A percentile compares a stretch with the other conserved stretches of the same genome.
Evolutionary conservation across 2,888 invertebrate species (phyloP).

Genomic region (Minunthozetes semirufus): DNA sequence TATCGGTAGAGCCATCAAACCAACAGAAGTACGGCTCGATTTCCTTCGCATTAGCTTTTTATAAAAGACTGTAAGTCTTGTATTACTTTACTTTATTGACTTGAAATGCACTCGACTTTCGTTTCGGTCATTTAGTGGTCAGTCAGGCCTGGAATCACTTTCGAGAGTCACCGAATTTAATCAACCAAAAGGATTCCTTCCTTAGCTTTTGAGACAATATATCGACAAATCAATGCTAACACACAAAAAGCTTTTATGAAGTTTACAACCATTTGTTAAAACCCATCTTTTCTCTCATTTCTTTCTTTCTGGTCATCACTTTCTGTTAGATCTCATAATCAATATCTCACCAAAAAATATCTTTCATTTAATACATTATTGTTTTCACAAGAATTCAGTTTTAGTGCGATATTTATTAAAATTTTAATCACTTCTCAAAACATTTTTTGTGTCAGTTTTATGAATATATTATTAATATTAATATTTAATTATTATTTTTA

Average conservation of each 20-base stretch:
- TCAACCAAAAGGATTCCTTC: slow-evolving; percentile 25
- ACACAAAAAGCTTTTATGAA: slow-evolving; percentile 21
- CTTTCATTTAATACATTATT: too few relatives aligned
- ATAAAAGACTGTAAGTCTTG: background rate
- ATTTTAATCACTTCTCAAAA: too few relatives aligned
- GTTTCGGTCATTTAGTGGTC: slow-evolving; percentile 31
- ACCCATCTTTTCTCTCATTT: background rate
- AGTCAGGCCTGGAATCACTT: slow-evolving; percentile 30
- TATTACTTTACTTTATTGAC: slow-evolving; percentile 29
- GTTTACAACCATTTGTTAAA: background rate
- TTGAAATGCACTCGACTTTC: slow-evolving; percentile 24
- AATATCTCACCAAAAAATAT: background rate
- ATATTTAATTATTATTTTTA: too few relatives aligned
- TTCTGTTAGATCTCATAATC: background rate
- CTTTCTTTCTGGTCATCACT: background rate
- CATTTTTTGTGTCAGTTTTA: too few relatives aligned
- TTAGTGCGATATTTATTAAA: too few relatives aligned
- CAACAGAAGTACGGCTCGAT: slow-evolving; percentile 11
- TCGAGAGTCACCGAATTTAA: slow-evolving; percentile 17
- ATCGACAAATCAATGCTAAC: slow-evolving; percentile 13
- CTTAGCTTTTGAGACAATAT: background rate
- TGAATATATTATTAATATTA: too few relatives aligned
- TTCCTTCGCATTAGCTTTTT: slow-evolving; percentile 24
- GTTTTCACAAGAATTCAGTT: too few relatives aligned
- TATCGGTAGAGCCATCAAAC: background rate